Evolutionary conservation across 1,140 invertebrate species (phyloP).

Genomic region (Megalopta genalis): DNA sequence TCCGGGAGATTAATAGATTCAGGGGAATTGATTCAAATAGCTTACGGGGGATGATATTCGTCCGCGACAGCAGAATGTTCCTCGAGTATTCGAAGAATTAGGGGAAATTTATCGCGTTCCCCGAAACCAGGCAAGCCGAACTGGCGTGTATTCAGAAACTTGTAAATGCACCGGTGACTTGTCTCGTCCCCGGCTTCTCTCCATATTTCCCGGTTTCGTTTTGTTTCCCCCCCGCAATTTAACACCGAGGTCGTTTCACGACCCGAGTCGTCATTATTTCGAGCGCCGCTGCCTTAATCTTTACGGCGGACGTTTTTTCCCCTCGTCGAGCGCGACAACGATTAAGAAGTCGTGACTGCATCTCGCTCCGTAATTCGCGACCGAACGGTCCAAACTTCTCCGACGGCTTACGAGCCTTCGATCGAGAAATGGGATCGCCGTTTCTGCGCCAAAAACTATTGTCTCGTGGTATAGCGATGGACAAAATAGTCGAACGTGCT

Average conservation of each 20-base stretch:
- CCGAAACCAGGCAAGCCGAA: background rate
- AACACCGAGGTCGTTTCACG: constrained; percentile 40
- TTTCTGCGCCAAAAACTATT: too few species aligned
- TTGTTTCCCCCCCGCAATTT: constrained; percentile 45
- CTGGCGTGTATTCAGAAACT: constrained; percentile 10
- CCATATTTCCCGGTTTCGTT: background rate
- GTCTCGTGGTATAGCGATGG: too few species aligned
- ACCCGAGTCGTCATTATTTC: constrained; percentile 6
- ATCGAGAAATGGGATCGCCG: too few species aligned
- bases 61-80: background rate
- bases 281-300: background rate
- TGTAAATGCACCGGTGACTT: constrained; percentile 36
- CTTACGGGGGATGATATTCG: background rate
- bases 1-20: background rate
- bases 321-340: background rate
- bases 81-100: constrained; percentile 37
- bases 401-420: too few species aligned
- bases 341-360: background rate
- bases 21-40: background rate
- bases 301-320: background rate
- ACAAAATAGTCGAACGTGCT: too few species aligned
- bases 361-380: background rate
- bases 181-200: constrained; percentile 5
- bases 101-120: constrained; percentile 35
- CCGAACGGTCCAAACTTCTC: too few species aligned